Percentiles rank a stretch among this genome's conserved stretches.
These are phyloP conservation scores for Homalodisca vitripennis DNA, from an alignment of 1,140 invertebrate species.

Conservation along the genomic window DNA sequence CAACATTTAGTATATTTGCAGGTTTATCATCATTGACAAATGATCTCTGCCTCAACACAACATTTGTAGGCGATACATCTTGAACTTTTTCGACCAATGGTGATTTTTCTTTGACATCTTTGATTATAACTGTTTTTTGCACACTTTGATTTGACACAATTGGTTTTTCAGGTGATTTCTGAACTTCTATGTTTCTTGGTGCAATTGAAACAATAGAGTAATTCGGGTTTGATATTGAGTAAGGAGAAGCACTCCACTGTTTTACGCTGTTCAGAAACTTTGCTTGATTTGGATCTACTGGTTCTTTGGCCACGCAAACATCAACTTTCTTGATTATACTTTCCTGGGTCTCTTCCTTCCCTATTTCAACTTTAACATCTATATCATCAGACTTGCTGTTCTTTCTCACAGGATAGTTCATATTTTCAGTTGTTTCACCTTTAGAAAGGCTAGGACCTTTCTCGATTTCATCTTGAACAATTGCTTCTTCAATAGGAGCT, in stretches of 20 bases:
- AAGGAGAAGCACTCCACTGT: slow-evolving; percentile 16
- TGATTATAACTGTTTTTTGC: slow-evolving; percentile 19
- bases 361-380: neutral
- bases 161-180: slow-evolving; percentile 16
- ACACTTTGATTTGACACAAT: slow-evolving; percentile 18
- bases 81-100: neutral
- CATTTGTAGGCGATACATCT: slow-evolving; percentile 1
- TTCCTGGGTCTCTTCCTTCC: neutral
- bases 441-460: neutral
- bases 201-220: slow-evolving; percentile 32
- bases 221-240: slow-evolving; percentile 22
- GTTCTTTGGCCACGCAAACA: slow-evolving; percentile 13
- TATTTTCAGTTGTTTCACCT: neutral
- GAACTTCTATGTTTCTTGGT: slow-evolving; percentile 6
- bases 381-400: neutral
- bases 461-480: neutral
- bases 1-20: neutral
- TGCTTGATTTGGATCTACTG: slow-evolving; percentile 20
- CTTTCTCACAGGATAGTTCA: neutral
- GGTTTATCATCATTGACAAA: slow-evolving; percentile 20
- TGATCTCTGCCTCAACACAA: slow-evolving; percentile 16
- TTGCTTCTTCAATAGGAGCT: neutral
- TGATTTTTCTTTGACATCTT: slow-evolving; percentile 21
- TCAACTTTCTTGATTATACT: neutral
- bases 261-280: slow-evolving; percentile 10